Evolutionary conservation across 2,888 invertebrate species (phyloP).

Genomic region (Sphecodes monilicornis): DNA sequence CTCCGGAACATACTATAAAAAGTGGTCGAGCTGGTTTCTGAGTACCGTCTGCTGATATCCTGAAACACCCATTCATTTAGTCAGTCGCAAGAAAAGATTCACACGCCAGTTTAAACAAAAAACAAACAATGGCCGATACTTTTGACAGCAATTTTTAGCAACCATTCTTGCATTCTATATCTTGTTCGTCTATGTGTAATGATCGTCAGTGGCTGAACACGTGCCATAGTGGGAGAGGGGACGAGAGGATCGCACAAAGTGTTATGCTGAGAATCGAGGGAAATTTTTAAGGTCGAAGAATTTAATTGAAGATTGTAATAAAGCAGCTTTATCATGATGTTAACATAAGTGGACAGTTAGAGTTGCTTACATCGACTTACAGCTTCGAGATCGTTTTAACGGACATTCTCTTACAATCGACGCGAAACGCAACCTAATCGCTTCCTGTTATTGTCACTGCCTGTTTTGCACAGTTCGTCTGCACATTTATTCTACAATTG

Average conservation of each 20-base stretch:
- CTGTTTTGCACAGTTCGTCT: not conserved
- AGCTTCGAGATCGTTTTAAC: conserved; percentile 37
- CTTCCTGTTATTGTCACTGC: not conserved
- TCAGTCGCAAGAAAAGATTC: conserved; percentile 41
- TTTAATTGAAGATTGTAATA: conserved; percentile 31
- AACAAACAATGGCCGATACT: conserved; percentile 4
- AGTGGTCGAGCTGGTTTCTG: conserved; percentile 12
- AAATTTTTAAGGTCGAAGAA: conserved; percentile 39
- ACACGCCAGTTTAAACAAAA: not conserved
- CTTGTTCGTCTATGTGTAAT: not conserved
- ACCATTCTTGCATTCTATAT: not conserved
- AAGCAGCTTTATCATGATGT: conserved; percentile 3
- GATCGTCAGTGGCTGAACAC: not conserved
- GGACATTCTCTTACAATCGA: conserved; percentile 18
- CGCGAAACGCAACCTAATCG: not conserved
- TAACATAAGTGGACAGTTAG: conserved; percentile 28
- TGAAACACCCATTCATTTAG: conserved; percentile 66
- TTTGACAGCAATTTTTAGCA: not conserved
- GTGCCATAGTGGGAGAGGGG: not conserved
- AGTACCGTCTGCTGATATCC: conserved; percentile 40
- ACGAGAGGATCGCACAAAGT: not conserved
- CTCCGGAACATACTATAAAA: conserved; percentile 28
- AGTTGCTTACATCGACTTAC: conserved; percentile 40
- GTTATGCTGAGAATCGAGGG: conserved; percentile 22
- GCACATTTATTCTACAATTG: not conserved